These are phyloP conservation scores for Drosophila helvetica DNA, from an alignment of 2,888 invertebrate genomes.

Conservation along the genomic window DNA sequence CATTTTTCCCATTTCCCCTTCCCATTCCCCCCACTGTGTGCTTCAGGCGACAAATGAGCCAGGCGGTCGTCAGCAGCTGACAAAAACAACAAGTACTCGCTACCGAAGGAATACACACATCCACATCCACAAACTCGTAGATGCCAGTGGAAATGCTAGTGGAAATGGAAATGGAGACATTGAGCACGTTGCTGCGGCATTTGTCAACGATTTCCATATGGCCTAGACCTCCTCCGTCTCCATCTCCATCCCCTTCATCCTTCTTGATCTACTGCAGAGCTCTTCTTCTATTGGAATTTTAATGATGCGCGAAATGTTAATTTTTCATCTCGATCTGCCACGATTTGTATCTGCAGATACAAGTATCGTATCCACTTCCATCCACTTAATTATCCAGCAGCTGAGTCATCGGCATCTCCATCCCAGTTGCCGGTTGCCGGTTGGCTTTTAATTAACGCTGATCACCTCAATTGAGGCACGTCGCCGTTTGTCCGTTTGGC, in stretches of 20 bases:
- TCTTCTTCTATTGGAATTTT: conserved; percentile 66
- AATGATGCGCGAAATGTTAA: conserved; percentile 79
- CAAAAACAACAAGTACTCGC: conserved; percentile 41
- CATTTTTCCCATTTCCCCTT: not conserved
- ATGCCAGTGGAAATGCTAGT: conserved; percentile 46
- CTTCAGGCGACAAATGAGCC: conserved; percentile 71
- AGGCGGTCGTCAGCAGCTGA: conserved; percentile 70
- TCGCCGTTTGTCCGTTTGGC: conserved; percentile 43
- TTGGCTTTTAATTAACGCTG: conserved; percentile 82
- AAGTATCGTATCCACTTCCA: conserved; percentile 29
- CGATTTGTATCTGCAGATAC: conserved; percentile 10
- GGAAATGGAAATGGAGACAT: conserved; percentile 68
- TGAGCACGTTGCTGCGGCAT: conserved; percentile 79
- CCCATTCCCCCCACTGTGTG: not conserved
- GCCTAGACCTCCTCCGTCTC: conserved; percentile 24
- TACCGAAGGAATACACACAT: no score
- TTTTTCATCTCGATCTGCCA: conserved; percentile 73
- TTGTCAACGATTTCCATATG: conserved; percentile 77
- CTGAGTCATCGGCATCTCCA: conserved; percentile 40
- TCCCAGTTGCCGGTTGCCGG: conserved; percentile 5
- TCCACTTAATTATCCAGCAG: conserved; percentile 44
- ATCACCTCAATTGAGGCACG: conserved; percentile 83
- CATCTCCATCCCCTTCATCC: conserved; percentile 19
- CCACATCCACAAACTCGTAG: conserved; percentile 43
- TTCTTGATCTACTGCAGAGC: not conserved